These are phyloP conservation scores for Phymatocera aterrima DNA, from an alignment of 2,888 invertebrate genomes.

Conservation along the genomic window DNA sequence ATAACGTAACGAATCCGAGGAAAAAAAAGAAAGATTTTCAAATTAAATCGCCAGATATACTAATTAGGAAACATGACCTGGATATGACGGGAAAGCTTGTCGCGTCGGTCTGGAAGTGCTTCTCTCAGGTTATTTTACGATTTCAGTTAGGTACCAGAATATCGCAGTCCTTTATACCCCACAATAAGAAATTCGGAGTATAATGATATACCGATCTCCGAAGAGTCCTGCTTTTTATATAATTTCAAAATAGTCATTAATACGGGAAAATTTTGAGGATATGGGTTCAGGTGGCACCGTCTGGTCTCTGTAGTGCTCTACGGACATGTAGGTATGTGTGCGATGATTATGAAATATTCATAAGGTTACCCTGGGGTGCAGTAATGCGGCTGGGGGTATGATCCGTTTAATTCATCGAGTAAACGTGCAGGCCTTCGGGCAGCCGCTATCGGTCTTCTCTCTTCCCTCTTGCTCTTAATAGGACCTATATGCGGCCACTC, in stretches of 20 bases:
- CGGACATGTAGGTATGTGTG: not conserved
- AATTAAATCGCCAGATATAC: too few relatives aligned
- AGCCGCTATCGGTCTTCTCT: not conserved
- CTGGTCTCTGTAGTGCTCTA: constrained; percentile 2
- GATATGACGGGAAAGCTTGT: too few relatives aligned
- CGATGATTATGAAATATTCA: constrained; percentile 37
- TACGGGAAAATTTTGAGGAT: constrained; percentile 13
- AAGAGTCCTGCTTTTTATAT: not conserved
- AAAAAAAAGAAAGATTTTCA: too few relatives aligned
- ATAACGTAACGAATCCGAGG: too few relatives aligned
- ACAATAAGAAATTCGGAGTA: too few relatives aligned
- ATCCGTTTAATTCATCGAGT: constrained; percentile 36
- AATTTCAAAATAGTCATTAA: constrained; percentile 20
- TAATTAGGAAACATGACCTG: too few relatives aligned
- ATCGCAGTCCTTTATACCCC: too few relatives aligned
- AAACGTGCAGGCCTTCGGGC: constrained; percentile 21
- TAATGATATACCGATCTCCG: too few relatives aligned
- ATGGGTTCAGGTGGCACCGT: constrained; percentile 2
- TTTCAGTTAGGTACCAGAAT: too few relatives aligned
- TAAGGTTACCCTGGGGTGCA: constrained; percentile 28
- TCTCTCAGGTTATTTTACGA: too few relatives aligned
- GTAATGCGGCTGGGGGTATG: constrained; percentile 25
- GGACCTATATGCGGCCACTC: not conserved
- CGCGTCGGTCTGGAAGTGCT: too few relatives aligned
- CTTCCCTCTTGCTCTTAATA: constrained; percentile 1